Base-by-base conservation (phyloP, 1,140 invertebrate species). In the Drosophila dunni region DNA sequence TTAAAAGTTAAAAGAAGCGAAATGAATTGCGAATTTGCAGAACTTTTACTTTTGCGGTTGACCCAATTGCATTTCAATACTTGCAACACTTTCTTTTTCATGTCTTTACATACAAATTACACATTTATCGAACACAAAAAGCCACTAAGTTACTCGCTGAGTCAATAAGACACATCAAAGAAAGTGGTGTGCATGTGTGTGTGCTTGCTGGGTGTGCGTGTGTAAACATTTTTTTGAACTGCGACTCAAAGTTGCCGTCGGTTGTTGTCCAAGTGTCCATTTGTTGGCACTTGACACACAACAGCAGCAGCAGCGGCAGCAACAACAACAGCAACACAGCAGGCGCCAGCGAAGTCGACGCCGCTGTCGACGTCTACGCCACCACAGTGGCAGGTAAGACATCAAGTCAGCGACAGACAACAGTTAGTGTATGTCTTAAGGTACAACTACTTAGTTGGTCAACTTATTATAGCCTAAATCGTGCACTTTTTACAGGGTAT, bases 201-300 rank as follows among this genome's bases (percentile, higher is more conserved):
- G 15, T 53, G 38, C 10, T 11, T 34, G 11, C 33, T 48, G 33
- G 3, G 45, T 10, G 70, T 48, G 81, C 50, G 70, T 72, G 71
- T 86, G 83, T 76, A 88, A 88, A 88, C 83, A 88, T 88, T 84
- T 88, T 88, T 86, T 88, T 79, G 84, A 88, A 75, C 50, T 80
- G 67, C 67, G 76, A 72, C 83, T 88, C 83, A 84, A 78, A 81
- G 81, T 61, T 56, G 78, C 81, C 76, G 72, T 64, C 68, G 79
- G 79, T 51, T 50, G 69, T 13, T 74, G 84, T 78, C 78, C 80
- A 71, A 71, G 77, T 86, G 79, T 88, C 83, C 83, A 83, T 63
- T 82, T 75, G 77, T 81, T 88, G 83, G 63, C 84, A 88, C 83
- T 88, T 89, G 83, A 89, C 83, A 88, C 66, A 84, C 77, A 81